A percentile compares a stretch with the other conserved stretches of the same genome.
These are phyloP conservation scores for Siderastrea radians DNA, from an alignment of 92 coral and sea anemone species.

Conservation along the genomic window DNA sequence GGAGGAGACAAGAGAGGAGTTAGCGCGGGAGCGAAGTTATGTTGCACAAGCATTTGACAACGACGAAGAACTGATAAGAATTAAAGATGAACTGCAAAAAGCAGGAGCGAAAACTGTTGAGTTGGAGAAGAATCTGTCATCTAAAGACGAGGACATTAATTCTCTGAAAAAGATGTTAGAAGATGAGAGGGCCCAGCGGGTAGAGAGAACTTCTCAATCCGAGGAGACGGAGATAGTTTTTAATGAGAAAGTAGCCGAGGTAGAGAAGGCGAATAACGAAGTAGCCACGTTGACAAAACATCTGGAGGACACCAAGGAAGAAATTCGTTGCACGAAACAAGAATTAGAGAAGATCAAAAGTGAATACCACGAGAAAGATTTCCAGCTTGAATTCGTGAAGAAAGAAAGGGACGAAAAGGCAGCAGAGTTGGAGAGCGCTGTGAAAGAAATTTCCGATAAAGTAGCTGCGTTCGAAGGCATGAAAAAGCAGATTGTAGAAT, in stretches of 20 bases:
- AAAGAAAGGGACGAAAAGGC: slow-evolving; percentile 20
- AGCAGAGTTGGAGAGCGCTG: not conserved
- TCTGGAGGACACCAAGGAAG: slow-evolving; percentile 24
- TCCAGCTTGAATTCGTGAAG: slow-evolving; percentile 6
- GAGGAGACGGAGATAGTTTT: not conserved
- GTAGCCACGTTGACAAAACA: slow-evolving; percentile 6
- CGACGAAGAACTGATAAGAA: slow-evolving; percentile 52
- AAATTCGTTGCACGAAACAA: not conserved
- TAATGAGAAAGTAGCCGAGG: slow-evolving; percentile 1
- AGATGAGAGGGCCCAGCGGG: slow-evolving; percentile 15
- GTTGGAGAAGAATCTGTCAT: slow-evolving; percentile 24
- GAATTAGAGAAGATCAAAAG: slow-evolving; percentile 6
- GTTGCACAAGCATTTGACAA: slow-evolving; percentile 55
- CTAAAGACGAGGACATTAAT: slow-evolving; percentile 26
- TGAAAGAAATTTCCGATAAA: slow-evolving; percentile 6
- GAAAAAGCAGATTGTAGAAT: slow-evolving; percentile 13
- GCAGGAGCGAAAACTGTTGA: slow-evolving; percentile 38
- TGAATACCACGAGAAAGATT: slow-evolving; percentile 19
- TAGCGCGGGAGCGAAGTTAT: slow-evolving; percentile 69
- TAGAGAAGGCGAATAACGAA: slow-evolving; percentile 11
- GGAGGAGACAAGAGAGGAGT: slow-evolving; percentile 74
- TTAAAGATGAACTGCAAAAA: slow-evolving; percentile 33
- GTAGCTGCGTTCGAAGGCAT: slow-evolving; percentile 15
- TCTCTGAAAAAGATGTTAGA: slow-evolving; percentile 57
- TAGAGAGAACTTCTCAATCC: slow-evolving; percentile 7